Evolutionary conservation across 2,888 invertebrate genomes (phyloP), one percentile per base, ranked within the genome.

Genomic region (Nebria brevicollis): DNA sequence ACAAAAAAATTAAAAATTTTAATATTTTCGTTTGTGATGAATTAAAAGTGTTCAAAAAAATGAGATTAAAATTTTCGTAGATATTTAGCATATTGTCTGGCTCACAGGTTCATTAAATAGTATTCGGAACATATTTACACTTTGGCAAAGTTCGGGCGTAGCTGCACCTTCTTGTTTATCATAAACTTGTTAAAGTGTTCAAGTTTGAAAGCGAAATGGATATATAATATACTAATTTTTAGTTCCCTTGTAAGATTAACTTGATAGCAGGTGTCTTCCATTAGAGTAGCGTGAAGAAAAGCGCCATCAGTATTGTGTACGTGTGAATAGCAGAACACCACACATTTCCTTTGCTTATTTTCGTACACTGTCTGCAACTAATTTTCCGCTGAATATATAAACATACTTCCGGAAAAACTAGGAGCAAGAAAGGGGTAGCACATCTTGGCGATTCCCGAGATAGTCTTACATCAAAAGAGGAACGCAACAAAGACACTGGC

Each of bases 311-410:
- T 13, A 54, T 54, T 54, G 13, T 54, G 54, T 54, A 54, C 54
- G 54, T 54, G 54, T 54, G 54, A 54, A 54, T 8, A 54, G 2
- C 54, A 54, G 54, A 54, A 54, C 54, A 54, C 54, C 54, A 13
- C 54, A 54, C 8, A 54, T 54, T 11, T 54, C 54, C 54, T 54
- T 13, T 54, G 54, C 54, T 54, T 8, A 54, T 54, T 54, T 54
- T 2, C 7, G 8, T 11, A 54, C 54, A 54, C 54, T 54, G 54
- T 54, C 11, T 70, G 11, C 70, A 2, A 6, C 70, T 70, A 70
- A 70, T 70, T 70, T 70, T 70, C 70, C 70, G 20, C 11, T 70
- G 70, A 70, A 70, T 70, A 26, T 70, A 70, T 70, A 70, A 66
- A 70, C 70, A 70, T 4, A 25, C 13, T 1, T 70, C 26, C 70